Evolutionary conservation across 2,888 invertebrate species (phyloP), one percentile per base, ranked within the genome.

Genomic region (Flexamia atlantica): DNA sequence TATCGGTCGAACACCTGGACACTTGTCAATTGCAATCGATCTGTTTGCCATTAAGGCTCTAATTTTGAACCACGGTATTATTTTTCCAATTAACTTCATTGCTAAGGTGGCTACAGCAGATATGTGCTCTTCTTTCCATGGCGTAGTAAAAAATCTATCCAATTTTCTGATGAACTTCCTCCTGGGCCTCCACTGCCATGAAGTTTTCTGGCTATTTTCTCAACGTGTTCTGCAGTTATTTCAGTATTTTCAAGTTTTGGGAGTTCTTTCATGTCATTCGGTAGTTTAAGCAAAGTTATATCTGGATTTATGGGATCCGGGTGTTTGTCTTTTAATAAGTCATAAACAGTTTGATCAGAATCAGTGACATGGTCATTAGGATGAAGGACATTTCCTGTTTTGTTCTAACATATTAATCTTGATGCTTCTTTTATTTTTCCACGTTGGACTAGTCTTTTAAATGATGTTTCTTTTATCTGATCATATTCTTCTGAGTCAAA

Each of bases 191-290:
- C 68, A 68, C 68, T 68, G 12, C 68, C 68, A 68, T 30, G 32
- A 20, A 68, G 68, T 32, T 68, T 68, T 32, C 68, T 68, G 1
- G 32, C 68, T 14, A 68, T 32, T 68, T 30, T 68, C 25, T 30
- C 76, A 20, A 76, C 53, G n/a, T 76, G 42, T 76, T 76, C 50
- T n/a, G 76, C n/a, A 28, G 76, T 76, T 9, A 68, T 68, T 30
- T 68, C 17, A 2, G 25, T 30, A 5, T 9, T n/a, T 9, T 32
- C 30, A 17, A 68, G 32, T 17, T 30, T 68, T 25, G 68, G 68
- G 1, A 68, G 30, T 30, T 36, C 10, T 68, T 68, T 17, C 68
- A 68, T 68, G 30, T 32, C 12, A 12, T 60, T 9, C 10, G 60
- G 20, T 60, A 60, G 23, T 60, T 60, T 60, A 14, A 60, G 60